phyloP scores from a whole-genome alignment of 2,113 vertebrate genomes.

The Scopus umbretta region DNA sequence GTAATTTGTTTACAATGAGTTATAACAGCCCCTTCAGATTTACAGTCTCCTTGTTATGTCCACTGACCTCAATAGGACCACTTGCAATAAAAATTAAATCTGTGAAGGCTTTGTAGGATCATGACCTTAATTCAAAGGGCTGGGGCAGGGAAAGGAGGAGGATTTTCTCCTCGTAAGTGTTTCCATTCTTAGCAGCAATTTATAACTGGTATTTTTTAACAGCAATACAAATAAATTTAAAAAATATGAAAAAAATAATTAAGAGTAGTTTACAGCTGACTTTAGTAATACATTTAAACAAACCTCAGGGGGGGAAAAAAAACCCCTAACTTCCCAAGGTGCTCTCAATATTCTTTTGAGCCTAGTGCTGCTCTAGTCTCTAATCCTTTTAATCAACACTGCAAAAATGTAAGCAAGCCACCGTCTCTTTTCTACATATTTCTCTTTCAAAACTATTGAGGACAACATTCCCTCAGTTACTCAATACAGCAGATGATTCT shows the following conservation, averaged over 20 bases:
- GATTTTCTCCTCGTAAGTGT: neutral
- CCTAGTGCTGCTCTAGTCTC: neutral
- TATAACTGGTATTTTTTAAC: neutral
- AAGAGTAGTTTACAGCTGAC: neutral
- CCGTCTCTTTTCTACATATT: neutral
- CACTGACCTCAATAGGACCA: neutral
- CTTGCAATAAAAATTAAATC: neutral
- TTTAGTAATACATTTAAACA: neutral
- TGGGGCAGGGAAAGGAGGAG: neutral
- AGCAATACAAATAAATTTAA: neutral
- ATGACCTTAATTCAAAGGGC: neutral
- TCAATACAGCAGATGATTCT: neutral
- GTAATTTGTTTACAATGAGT: neutral
- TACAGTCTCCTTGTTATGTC: neutral
- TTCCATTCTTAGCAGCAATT: neutral
- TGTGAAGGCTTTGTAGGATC: neutral
- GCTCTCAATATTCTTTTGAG: neutral
- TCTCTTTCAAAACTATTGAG: neutral
- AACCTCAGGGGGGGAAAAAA: accelerated
- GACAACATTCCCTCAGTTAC: neutral
- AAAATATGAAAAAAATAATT: neutral
- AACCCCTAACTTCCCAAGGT: neutral
- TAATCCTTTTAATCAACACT: neutral
- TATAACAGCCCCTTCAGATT: neutral
- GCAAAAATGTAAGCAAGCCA: neutral